Base-by-base conservation (phyloP, 2,888 invertebrate genomes). In the Melieria crassipennis region DNA sequence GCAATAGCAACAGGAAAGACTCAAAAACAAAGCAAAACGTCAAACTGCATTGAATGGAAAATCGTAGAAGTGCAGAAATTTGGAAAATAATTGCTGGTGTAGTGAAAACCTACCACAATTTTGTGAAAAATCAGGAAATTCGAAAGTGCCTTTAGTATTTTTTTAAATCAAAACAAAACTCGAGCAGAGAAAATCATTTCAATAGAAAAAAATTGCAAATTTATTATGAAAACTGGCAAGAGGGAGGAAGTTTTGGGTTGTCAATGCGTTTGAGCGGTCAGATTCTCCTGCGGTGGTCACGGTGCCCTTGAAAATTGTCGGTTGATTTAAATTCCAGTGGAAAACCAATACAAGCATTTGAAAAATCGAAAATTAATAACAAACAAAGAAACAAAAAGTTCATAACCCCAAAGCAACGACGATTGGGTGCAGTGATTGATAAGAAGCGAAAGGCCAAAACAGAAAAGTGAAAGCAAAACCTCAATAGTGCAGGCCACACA, bases 321-420 rank as follows among this genome's bases (percentile, higher is more conserved):
- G 52, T 52, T 52, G 52, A 52, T n/a, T 52, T 7, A 52, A 52
- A 52, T 52, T 52, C 52, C 52, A 52, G 52, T 52, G 52, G 13
- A 52, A 9, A 52, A 52, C 52, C 6, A 52, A 52, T 11, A 52
- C 11, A n/a, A 7, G 5, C 13, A 7, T n/a, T 52, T 7, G 52
- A 5, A 7, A 5, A 5, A 52, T 52, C 11, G n/a, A 52, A 11
- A 52, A 11, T 52, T n/a, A 52, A 5, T n/a, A 13, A 5, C 11
- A n/a, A n/a, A 5, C 11, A n/a, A 52, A 52, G 13, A 9, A 5
- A 52, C 5, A n/a, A 52, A 52, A 9, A 52, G 7, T 5, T n/a
- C 11, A 52, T 52, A 52, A 11, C 5, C n/a, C 52, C 11, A 52
- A 5, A 52, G 13, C 52, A 52, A 52, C 52, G 13, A 13, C 11